phyloP scores from a whole-genome alignment of 2,888 invertebrate genomes.

The Phoronis australis region DNA sequence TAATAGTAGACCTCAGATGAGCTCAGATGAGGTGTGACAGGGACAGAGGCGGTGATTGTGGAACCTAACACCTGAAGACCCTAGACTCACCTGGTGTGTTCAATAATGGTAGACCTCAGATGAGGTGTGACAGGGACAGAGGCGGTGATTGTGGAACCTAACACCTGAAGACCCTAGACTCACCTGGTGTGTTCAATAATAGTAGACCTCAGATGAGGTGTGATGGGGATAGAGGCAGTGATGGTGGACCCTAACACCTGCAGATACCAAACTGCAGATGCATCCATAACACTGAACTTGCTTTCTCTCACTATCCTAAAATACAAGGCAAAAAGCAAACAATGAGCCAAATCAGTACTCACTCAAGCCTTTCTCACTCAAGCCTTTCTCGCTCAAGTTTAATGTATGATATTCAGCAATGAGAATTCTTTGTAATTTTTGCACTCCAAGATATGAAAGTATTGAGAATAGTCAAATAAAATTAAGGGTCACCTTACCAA shows the following conservation, averaged over 20 bases:
- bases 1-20: too few species aligned
- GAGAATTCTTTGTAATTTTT: too few species aligned
- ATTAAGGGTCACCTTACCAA: too few species aligned
- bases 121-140: constrained; percentile 34
- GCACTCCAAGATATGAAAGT: too few species aligned
- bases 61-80: constrained; percentile 45
- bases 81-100: constrained; percentile 40
- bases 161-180: constrained; percentile 39
- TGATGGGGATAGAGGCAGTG: constrained; percentile 31
- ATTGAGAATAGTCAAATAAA: too few species aligned
- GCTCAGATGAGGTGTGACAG: too few species aligned
- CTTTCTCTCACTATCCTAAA: constrained; percentile 24
- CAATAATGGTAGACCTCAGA: constrained; percentile 33
- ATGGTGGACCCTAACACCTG: constrained; percentile 44
- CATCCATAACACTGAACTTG: constrained; percentile 44
- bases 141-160: constrained; percentile 39
- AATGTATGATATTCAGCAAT: background rate
- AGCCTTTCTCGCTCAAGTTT: background rate
- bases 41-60: constrained; percentile 35
- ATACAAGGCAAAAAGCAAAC: background rate
- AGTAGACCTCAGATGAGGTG: constrained; percentile 30
- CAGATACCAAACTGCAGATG: constrained; percentile 47
- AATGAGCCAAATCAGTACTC: background rate
- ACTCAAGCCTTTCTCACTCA: background rate
- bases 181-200: constrained; percentile 44